phyloP scores from a whole-genome alignment of 1,140 invertebrate genomes.

The Andrena cerasifolii region DNA sequence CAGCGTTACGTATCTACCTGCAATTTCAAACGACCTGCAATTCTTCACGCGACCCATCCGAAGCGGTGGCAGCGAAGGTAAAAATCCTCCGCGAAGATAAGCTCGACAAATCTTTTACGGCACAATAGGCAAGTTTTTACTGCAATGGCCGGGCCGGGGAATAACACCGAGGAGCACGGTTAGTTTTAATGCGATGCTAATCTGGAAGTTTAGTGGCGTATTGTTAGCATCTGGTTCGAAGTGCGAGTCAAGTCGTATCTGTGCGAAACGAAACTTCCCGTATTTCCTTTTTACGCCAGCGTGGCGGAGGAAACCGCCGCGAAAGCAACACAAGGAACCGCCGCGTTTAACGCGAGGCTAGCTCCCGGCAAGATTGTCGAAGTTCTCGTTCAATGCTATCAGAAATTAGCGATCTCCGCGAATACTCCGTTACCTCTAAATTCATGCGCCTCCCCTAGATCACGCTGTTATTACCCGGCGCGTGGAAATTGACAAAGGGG shows the following conservation, averaged over 20 bases:
- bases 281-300: conserved; percentile 13
- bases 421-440: too few species aligned
- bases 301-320: conserved; percentile 1
- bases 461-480: too few species aligned
- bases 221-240: conserved; percentile 33
- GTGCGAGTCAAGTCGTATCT: conserved; percentile 15
- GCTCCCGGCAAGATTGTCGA: not conserved
- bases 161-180: conserved; percentile 5
- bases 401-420: too few species aligned
- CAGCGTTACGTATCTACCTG: too few species aligned
- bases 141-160: not conserved
- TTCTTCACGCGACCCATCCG: too few species aligned
- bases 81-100: not conserved
- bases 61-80: too few species aligned
- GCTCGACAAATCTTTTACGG: conserved; percentile 15
- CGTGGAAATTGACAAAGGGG: not conserved
- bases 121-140: conserved; percentile 19
- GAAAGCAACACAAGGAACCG: conserved; percentile 26
- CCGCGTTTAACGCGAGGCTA: conserved; percentile 1
- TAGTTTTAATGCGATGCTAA: conserved; percentile 39
- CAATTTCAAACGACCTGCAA: too few species aligned
- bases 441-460: too few species aligned
- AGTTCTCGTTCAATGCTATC: not conserved
- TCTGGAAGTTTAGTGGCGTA: conserved; percentile 14
- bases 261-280: conserved; percentile 14